Evolutionary conservation across 2,888 invertebrate genomes (phyloP).

Genomic region (Dromius quadrimaculatus): DNA sequence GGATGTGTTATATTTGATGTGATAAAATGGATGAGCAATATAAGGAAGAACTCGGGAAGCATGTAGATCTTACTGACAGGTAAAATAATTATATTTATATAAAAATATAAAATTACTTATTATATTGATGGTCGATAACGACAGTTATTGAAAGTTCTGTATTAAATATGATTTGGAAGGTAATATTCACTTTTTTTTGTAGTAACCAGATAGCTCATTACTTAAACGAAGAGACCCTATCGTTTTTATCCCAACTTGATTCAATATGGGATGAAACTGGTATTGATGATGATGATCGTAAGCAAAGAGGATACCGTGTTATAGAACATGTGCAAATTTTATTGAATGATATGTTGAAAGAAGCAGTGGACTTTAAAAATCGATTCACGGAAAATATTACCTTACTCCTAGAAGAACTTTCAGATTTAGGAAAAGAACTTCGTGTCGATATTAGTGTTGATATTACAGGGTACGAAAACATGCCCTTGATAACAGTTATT

Average conservation of each 20-base stretch:
- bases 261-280: constrained; percentile 51
- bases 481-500: constrained; percentile 58
- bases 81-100: too few species aligned
- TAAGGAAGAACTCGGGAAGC: not conserved
- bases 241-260: constrained; percentile 34
- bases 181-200: constrained; percentile 5
- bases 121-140: not conserved
- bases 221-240: constrained; percentile 6
- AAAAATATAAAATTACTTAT: not conserved
- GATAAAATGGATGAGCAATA: not conserved
- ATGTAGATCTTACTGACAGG: constrained; percentile 1
- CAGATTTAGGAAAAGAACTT: constrained; percentile 57
- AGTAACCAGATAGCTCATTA: constrained; percentile 4
- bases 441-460: constrained; percentile 57
- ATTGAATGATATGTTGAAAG: constrained; percentile 73
- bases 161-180: not conserved
- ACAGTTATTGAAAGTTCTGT: too few species aligned
- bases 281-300: constrained; percentile 27
- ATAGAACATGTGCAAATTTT: constrained; percentile 67
- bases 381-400: constrained; percentile 71
- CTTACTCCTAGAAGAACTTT: constrained; percentile 56
- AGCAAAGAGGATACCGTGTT: constrained; percentile 54
- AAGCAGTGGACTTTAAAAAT: constrained; percentile 71
- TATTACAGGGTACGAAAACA: constrained; percentile 53
- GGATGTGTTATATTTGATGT: not conserved